These are phyloP conservation scores for Oriolus oriolus DNA, from an alignment of 2,113 vertebrate genomes.

Conservation along the genomic window DNA sequence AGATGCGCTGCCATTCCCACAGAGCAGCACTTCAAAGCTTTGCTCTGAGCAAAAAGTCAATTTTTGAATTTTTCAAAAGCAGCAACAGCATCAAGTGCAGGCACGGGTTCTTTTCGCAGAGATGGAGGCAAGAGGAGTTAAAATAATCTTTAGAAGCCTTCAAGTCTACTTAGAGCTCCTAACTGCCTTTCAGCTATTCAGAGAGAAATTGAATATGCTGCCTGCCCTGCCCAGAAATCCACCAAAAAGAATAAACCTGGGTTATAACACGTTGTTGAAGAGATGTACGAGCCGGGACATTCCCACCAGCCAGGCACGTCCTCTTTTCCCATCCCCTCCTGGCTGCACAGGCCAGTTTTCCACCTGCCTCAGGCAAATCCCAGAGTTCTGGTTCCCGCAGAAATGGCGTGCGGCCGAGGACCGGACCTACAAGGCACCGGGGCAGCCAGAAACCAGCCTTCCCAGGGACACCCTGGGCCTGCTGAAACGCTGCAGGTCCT, in stretches of 20 bases:
- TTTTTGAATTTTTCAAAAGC: constrained; percentile 31
- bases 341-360: background rate
- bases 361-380: background rate
- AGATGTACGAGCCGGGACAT: background rate
- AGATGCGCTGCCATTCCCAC: constrained; percentile 5
- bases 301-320: constrained; percentile 15
- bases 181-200: constrained; percentile 45
- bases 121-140: background rate
- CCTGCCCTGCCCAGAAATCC: constrained; percentile 42
- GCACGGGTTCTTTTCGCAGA: background rate
- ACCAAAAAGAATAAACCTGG: background rate
- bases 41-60: constrained; percentile 30
- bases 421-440: background rate
- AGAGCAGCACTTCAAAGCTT: constrained; percentile 48
- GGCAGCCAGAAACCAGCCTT: background rate
- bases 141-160: constrained; percentile 31
- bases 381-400: background rate
- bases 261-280: background rate
- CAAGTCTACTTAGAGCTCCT: background rate
- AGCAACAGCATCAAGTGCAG: background rate
- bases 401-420: background rate
- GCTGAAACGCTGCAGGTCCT: background rate
- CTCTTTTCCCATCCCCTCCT: constrained; percentile 28
- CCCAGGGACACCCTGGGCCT: background rate
- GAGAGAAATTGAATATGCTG: background rate